Evolutionary conservation across 2,113 vertebrate genomes (phyloP).

Genomic region (Zootoca vivipara): DNA sequence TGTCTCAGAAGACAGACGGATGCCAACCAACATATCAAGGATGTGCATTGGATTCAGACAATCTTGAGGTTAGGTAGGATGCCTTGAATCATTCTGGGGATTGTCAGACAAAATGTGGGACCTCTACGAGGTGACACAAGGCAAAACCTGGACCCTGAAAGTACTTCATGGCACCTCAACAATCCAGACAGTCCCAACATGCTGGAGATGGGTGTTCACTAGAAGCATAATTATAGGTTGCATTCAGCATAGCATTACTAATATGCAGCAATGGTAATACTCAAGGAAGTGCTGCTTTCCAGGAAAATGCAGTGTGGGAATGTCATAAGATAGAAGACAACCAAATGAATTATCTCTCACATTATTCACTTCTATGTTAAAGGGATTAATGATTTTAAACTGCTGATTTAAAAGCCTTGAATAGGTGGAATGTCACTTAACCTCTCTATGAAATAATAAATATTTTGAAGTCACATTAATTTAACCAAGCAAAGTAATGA

Average conservation of each 20-base stretch:
- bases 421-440: slow-evolving; percentile 58
- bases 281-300: slow-evolving; percentile 26
- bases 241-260: neutral
- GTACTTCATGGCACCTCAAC: no score
- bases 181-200: no score
- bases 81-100: no score
- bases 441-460: slow-evolving; percentile 55
- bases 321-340: slow-evolving; percentile 57
- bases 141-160: no score
- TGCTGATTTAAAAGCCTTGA: slow-evolving; percentile 65
- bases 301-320: slow-evolving; percentile 39
- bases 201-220: no score
- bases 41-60: no score
- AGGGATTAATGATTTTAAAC: slow-evolving; percentile 68
- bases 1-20: no score
- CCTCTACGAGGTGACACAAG: no score
- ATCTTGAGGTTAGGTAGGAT: no score
- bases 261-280: neutral
- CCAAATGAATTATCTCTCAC: slow-evolving; percentile 61
- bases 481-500: slow-evolving; percentile 45
- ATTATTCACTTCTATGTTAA: slow-evolving; percentile 49
- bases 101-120: no score
- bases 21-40: no score
- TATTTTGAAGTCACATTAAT: slow-evolving; percentile 51
- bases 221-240: no score